Percentiles rank a stretch among this genome's conserved stretches.
Conservation (phyloP, 2,113 vertebrate species). For the Hippocampus barbouri region DNA sequence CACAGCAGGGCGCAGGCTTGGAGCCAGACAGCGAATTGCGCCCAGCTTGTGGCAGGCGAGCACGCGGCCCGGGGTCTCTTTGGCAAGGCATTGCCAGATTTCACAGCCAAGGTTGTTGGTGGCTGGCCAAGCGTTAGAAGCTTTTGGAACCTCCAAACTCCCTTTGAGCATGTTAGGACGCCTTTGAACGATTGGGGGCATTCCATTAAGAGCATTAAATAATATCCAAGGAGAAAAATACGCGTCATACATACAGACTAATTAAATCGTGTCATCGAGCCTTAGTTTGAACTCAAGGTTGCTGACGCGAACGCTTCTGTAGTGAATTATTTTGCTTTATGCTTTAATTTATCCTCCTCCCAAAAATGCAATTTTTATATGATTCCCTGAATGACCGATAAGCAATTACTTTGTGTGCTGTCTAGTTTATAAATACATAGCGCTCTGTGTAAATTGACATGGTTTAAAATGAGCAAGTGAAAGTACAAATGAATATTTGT, state of each 20-base stretch:
- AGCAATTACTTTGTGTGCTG: neutral
- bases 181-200: constrained; percentile 4
- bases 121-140: constrained; percentile 14
- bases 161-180: constrained; percentile 6
- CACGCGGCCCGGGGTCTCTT: neutral
- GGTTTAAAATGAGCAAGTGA: neutral
- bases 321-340: too few relatives aligned
- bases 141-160: constrained; percentile 9
- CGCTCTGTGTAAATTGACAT: neutral
- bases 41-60: neutral
- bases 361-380: too few relatives aligned
- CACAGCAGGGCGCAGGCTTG: constrained; percentile 9
- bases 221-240: neutral
- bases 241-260: neutral
- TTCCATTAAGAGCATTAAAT: neutral
- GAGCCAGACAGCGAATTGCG: constrained; percentile 3
- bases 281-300: too few relatives aligned
- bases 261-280: too few relatives aligned
- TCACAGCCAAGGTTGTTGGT: constrained; percentile 16
- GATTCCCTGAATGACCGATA: neutral
- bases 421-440: neutral
- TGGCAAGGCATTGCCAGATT: constrained; percentile 2
- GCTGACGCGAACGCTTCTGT: too few relatives aligned
- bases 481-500: neutral
- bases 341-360: too few relatives aligned